Conservation (phyloP, 2,797 vertebrate species). For the Hipposideros larvatus region DNA sequence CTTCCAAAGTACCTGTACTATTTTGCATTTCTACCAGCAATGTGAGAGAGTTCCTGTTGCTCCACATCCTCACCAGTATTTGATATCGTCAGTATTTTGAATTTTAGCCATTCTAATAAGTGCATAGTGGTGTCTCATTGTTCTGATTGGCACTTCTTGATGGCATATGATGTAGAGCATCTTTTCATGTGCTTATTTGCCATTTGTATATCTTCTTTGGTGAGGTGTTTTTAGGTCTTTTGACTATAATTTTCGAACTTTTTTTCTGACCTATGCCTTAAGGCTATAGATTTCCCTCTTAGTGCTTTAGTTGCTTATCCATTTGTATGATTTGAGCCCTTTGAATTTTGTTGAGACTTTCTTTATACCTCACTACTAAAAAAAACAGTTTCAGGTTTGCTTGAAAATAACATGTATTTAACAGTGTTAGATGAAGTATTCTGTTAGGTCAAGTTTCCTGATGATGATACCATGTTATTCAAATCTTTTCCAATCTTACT, state of each 20-base stretch:
- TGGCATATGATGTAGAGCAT: neutral
- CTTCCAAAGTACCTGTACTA: neutral
- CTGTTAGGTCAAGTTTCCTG: neutral
- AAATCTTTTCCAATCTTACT: neutral
- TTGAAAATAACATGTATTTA: slow-evolving; percentile 4
- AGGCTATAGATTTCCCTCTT: neutral
- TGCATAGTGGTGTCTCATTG: neutral
- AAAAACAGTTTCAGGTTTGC: neutral
- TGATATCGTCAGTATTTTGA: neutral
- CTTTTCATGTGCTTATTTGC: neutral
- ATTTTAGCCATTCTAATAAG: neutral
- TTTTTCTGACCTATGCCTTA: neutral
- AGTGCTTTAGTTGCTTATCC: neutral
- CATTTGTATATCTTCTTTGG: neutral
- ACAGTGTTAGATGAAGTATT: neutral
- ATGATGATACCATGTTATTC: neutral
- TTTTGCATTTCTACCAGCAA: neutral
- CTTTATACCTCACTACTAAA: neutral
- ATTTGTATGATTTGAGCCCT: neutral
- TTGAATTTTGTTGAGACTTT: neutral
- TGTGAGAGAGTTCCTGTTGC: neutral
- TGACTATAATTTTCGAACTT: neutral
- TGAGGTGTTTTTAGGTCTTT: slow-evolving; percentile 4
- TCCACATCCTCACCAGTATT: neutral
- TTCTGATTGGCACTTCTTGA: neutral